Evolutionary conservation across 2,888 invertebrate species (phyloP), one percentile per base, ranked within the genome.

Genomic region (Orthosia incerta): DNA sequence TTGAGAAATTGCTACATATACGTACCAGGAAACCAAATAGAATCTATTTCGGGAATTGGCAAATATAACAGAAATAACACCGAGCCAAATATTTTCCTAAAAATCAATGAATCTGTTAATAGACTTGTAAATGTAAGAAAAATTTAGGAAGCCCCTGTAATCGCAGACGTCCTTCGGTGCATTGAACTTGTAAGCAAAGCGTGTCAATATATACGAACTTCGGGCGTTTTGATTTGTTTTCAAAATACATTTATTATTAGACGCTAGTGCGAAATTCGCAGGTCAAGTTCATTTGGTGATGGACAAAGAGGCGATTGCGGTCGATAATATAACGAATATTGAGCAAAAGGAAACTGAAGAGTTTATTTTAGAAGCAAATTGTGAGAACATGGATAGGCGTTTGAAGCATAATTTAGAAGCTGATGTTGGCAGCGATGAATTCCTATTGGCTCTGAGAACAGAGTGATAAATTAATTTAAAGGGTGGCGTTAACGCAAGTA

Each of bases 231-330:
- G 76, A 84, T 83, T 83, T 83, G 88, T 85, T 86, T 86, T 82
- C 78, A 74, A 86, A 84, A 86, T 78, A 74, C 69, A 84, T 83
- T 84, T 84, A 84, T 84, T 81, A 79, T 77, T 78, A 83, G 79
- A 79, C 26, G 46, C 61, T 62, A 68, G 23, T 55, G 75, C 55
- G 61, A 73, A 76, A 71, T 67, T 64, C 63, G 18, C 48, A 81
- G 86, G 84, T 87, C 86, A 87, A 83, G 76, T 83, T 85, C 68
- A 76, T 20, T 67, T 57, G 65, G n/a, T 64, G 64, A 71, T 56
- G 51, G 62, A 67, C 53, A 82, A 65, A 71, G 66, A 57, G 46
- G 67, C 61, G 20, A 76, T 50, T 65, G 59, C 56, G 23, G 46
- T 59, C 70, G 62, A 75, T 66, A 64, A 71, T 59, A 46, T 71